phyloP scores from a whole-genome alignment of 2,797 vertebrate species.

The Enteromius fasciolatus region DNA sequence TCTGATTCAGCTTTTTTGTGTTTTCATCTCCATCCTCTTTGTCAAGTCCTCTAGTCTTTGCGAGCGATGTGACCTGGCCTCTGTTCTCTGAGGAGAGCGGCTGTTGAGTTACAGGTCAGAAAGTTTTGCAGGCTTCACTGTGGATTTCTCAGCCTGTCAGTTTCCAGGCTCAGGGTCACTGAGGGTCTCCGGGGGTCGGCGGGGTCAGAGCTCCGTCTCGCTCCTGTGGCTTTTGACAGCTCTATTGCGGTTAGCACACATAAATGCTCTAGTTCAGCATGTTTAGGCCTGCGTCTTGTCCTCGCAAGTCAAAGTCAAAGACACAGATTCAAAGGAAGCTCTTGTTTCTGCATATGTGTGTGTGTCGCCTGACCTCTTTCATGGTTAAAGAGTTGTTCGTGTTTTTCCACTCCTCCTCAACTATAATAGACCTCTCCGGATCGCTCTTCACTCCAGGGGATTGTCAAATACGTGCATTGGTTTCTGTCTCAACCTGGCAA shows the following conservation, averaged over 20 bases:
- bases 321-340: conserved; percentile 1
- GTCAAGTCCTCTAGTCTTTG: conserved; percentile 23
- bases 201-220: conserved; percentile 17
- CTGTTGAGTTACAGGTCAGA: conserved; percentile 14
- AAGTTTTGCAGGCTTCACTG: conserved; percentile 1
- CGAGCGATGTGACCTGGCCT: not conserved
- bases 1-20: conserved; percentile 61
- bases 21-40: not conserved
- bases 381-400: not conserved
- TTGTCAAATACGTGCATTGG: not conserved
- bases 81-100: not conserved
- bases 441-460: conserved; percentile 14
- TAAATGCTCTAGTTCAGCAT: not conserved
- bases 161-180: conserved; percentile 26
- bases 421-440: conserved; percentile 25
- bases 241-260: not conserved
- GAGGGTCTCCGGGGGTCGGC: conserved; percentile 2
- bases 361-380: not conserved
- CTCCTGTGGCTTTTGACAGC: conserved; percentile 29
- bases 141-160: conserved; percentile 14
- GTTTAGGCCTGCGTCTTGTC: not conserved
- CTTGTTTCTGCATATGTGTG: not conserved
- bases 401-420: conserved; percentile 10
- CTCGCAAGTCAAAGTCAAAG: not conserved
- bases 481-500: conserved; percentile 38